phyloP scores from a whole-genome alignment of 2,888 invertebrate genomes.

The Eledone cirrhosa region DNA sequence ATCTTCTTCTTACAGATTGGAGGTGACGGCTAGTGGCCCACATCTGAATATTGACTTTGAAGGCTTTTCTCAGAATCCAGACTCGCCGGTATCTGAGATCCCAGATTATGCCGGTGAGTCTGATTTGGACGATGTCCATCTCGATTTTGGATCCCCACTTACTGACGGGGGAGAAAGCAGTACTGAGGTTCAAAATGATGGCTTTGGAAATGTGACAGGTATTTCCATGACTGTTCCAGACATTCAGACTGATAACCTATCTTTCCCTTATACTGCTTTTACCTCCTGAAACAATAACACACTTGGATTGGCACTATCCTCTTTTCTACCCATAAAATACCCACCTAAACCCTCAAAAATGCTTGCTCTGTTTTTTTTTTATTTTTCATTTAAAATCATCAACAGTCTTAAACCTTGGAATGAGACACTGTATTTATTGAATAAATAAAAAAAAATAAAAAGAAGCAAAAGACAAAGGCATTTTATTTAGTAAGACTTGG shows the following conservation, averaged over 20 bases:
- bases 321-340: too few species aligned
- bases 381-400: too few species aligned
- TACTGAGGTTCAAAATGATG: constrained; percentile 35
- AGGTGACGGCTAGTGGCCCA: constrained; percentile 33
- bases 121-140: constrained; percentile 48
- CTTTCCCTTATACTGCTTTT: too few species aligned
- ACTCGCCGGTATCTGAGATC: constrained; percentile 57
- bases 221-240: constrained; percentile 29
- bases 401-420: too few species aligned
- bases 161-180: constrained; percentile 51
- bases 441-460: too few species aligned
- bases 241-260: constrained; percentile 16
- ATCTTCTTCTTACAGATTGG: constrained; percentile 31
- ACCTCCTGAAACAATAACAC: too few species aligned
- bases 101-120: constrained; percentile 63
- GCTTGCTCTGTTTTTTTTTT: too few species aligned
- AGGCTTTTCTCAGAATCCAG: constrained; percentile 43
- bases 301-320: too few species aligned
- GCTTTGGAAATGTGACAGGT: constrained; percentile 43
- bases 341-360: too few species aligned
- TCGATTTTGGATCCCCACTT: constrained; percentile 46
- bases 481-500: too few species aligned
- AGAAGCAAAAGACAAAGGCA: too few species aligned
- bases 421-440: too few species aligned
- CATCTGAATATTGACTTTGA: constrained; percentile 38